phyloP scores from a whole-genome alignment of 2,797 vertebrate species.

The Argya squamiceps region DNA sequence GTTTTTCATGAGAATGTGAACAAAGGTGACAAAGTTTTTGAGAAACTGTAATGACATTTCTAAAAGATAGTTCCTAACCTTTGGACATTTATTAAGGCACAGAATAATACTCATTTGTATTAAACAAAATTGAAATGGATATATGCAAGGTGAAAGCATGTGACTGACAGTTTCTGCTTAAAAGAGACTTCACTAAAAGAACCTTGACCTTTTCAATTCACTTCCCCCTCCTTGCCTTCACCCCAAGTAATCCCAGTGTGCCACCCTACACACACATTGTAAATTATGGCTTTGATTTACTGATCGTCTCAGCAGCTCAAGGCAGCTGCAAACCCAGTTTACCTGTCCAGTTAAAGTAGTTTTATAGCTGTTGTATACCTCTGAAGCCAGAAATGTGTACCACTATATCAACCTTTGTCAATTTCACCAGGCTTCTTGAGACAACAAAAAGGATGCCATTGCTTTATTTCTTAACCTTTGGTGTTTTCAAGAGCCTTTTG shows the following conservation, averaged over 20 bases:
- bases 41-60: background rate
- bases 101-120: background rate
- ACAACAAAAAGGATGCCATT: background rate
- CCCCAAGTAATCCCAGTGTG: background rate
- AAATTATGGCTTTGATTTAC: slow-evolving; percentile 17
- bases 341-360: background rate
- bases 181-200: background rate
- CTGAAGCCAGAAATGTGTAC: background rate
- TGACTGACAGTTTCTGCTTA: background rate
- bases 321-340: background rate
- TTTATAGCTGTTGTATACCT: background rate
- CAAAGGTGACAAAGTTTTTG: background rate
- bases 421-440: background rate
- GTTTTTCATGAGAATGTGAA: background rate
- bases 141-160: background rate
- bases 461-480: slow-evolving; percentile 15
- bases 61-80: background rate
- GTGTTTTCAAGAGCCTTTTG: background rate
- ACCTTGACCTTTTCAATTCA: background rate
- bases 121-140: background rate
- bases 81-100: background rate
- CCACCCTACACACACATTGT: background rate
- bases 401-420: background rate
- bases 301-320: slow-evolving; percentile 2
- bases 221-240: background rate